Conservation (phyloP, 1,140 invertebrate genomes). For the Tetranychus cinnabarinus region DNA sequence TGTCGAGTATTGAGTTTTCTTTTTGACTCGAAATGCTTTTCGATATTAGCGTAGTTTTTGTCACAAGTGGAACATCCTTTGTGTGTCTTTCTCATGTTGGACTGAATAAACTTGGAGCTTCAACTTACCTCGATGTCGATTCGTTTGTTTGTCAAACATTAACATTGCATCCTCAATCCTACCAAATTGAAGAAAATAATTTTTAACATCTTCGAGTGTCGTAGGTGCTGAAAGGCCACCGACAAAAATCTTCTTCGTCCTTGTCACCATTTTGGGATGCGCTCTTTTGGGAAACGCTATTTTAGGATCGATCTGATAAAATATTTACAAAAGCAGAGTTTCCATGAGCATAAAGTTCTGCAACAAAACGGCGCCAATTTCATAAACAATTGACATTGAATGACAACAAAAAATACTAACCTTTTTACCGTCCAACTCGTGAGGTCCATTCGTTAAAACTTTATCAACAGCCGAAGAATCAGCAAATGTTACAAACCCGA, state of each 20-base stretch:
- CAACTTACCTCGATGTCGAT: constrained; percentile 94
- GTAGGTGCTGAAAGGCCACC: constrained; percentile 95
- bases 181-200: constrained; percentile 98
- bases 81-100: too few relatives aligned
- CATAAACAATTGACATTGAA: too few relatives aligned
- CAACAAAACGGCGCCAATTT: too few relatives aligned
- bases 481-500: constrained; percentile 37
- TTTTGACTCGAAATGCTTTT: too few relatives aligned
- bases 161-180: constrained; percentile 99
- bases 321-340: neutral
- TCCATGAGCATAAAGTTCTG: neutral
- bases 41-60: too few relatives aligned
- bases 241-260: constrained; percentile 99
- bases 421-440: constrained; percentile 79
- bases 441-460: constrained; percentile 42
- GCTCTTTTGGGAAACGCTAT: constrained; percentile 95
- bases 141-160: constrained; percentile 99
- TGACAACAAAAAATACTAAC: constrained; percentile 5
- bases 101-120: too few relatives aligned
- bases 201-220: constrained; percentile 97
- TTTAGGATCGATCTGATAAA: constrained; percentile 87
- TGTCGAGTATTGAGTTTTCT: too few relatives aligned
- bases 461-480: constrained; percentile 24
- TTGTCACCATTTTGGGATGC: constrained; percentile 99
- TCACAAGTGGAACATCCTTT: too few relatives aligned